Conservation (phyloP, 2,797 vertebrate genomes). For the Macropus fuliginosus region DNA sequence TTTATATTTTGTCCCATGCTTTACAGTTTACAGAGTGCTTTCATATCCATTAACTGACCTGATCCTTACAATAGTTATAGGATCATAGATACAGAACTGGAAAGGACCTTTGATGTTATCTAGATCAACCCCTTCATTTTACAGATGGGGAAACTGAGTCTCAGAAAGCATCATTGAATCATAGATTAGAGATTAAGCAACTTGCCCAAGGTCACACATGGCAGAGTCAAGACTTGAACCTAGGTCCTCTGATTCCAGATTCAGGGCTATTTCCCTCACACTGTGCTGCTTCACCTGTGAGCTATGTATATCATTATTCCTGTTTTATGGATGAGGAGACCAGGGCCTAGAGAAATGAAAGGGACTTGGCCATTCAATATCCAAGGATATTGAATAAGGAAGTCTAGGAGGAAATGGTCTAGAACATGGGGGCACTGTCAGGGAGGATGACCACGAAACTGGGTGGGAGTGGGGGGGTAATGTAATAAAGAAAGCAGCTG, state of each 20-base stretch:
- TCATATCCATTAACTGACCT: not conserved
- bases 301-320: not conserved
- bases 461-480: not conserved
- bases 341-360: not conserved
- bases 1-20: not conserved
- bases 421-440: not conserved
- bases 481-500: not conserved
- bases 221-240: not conserved
- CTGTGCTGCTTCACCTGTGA: not conserved
- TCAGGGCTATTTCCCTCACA: not conserved
- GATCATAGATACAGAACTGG: not conserved
- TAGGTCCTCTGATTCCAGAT: not conserved
- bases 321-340: not conserved
- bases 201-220: not conserved
- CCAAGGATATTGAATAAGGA: not conserved
- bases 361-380: not conserved
- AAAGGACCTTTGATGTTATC: not conserved
- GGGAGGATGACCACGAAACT: not conserved
- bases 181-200: not conserved
- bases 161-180: not conserved
- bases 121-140: accelerated
- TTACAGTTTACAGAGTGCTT: not conserved
- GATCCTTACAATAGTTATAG: not conserved
- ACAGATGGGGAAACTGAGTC: not conserved
- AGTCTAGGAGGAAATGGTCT: not conserved